These are phyloP conservation scores for Sternotherus odoratus DNA, from an alignment of 2,797 vertebrate species.

Conservation along the genomic window DNA sequence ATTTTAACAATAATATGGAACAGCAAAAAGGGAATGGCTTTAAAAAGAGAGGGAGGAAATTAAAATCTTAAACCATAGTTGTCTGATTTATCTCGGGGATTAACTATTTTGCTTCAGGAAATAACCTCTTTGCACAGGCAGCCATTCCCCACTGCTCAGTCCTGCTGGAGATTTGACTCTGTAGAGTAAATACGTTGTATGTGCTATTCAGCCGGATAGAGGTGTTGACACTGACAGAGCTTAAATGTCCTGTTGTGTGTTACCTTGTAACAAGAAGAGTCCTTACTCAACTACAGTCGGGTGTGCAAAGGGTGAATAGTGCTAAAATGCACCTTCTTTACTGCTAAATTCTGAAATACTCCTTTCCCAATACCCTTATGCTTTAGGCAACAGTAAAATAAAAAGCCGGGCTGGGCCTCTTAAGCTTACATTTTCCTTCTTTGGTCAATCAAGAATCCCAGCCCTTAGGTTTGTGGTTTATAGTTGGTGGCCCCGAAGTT, in stretches of 20 bases:
- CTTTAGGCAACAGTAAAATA: neutral
- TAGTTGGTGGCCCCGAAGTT: neutral
- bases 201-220: neutral
- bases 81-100: neutral
- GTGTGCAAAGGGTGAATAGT: neutral
- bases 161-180: neutral
- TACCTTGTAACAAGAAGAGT: neutral
- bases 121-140: neutral
- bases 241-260: neutral
- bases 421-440: neutral
- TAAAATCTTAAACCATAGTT: neutral
- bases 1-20: neutral
- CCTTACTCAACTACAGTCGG: neutral
- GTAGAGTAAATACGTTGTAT: too few species aligned
- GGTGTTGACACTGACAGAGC: neutral
- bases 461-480: neutral
- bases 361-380: neutral
- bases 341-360: neutral
- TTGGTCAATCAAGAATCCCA: neutral
- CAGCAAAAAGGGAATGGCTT: neutral
- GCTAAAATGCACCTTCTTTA: neutral
- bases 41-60: neutral
- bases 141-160: neutral
- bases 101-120: neutral
- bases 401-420: neutral